Conservation (phyloP, 1,140 invertebrate genomes). For the Sycobia sp. region DNA sequence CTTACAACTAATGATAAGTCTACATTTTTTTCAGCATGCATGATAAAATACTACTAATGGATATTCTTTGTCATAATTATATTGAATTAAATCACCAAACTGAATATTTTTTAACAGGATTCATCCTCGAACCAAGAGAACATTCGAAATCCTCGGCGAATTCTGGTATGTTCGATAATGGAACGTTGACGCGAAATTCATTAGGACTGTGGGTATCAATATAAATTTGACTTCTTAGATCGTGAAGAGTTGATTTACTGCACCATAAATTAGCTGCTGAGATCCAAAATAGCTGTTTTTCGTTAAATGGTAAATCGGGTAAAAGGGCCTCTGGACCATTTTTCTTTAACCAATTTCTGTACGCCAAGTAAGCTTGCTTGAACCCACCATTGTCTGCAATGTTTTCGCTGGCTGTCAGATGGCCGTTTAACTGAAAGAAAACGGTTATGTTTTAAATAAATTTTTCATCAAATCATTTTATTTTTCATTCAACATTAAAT, state of each 20-base stretch:
- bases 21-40: too few species aligned
- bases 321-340: conserved; percentile 50
- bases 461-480: too few species aligned
- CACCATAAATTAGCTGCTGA: conserved; percentile 61
- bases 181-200: conserved; percentile 83
- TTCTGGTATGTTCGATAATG: conserved; percentile 86
- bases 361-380: conserved; percentile 66
- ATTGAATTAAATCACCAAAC: too few species aligned
- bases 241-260: conserved; percentile 70
- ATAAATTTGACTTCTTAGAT: conserved; percentile 73
- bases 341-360: conserved; percentile 53
- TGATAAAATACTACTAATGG: too few species aligned
- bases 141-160: conserved; percentile 89
- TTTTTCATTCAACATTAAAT: too few species aligned
- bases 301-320: too few species aligned
- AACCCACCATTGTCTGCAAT: conserved; percentile 70
- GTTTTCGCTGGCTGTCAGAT: conserved; percentile 69
- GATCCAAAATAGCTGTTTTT: too few species aligned
- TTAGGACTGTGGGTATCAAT: conserved; percentile 80
- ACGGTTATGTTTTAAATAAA: too few species aligned
- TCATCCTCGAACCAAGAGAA: conserved; percentile 80
- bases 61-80: too few species aligned
- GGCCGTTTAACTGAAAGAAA: conserved; percentile 68
- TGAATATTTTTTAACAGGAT: conserved; percentile 85
- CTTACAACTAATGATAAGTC: too few species aligned